Conservation (phyloP, 2,888 invertebrate genomes). For the Ectemnius continuus region DNA sequence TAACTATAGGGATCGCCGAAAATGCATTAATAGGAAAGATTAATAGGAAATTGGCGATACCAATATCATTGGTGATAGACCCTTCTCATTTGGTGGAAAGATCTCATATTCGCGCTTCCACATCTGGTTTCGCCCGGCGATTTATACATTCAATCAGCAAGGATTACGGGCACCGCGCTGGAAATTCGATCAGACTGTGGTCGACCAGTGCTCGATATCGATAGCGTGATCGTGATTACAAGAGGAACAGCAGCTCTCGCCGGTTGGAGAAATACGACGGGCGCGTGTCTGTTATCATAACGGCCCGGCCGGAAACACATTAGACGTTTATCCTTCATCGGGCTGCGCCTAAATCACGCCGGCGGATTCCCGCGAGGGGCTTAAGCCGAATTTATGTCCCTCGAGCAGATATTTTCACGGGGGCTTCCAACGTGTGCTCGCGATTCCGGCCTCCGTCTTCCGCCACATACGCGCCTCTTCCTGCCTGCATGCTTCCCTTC, state of each 20-base stretch:
- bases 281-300: constrained; percentile 26
- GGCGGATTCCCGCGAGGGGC: constrained; percentile 21
- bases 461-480: constrained; percentile 18
- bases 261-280: constrained; percentile 9
- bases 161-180: too few relatives aligned
- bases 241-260: neutral
- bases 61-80: too few relatives aligned
- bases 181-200: too few relatives aligned
- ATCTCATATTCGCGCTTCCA: too few relatives aligned
- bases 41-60: too few relatives aligned
- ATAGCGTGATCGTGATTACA: constrained; percentile 2
- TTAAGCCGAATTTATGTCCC: constrained; percentile 58
- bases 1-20: too few relatives aligned
- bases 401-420: constrained; percentile 50
- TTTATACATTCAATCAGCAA: too few relatives aligned
- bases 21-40: too few relatives aligned
- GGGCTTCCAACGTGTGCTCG: constrained; percentile 19
- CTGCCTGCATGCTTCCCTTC: neutral
- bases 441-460: constrained; percentile 20
- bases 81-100: too few relatives aligned
- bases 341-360: constrained; percentile 48
- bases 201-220: too few relatives aligned
- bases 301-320: constrained; percentile 29
- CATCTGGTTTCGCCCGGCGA: too few relatives aligned
- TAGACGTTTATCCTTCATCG: constrained; percentile 46